These are phyloP conservation scores for Drosophila parvula DNA, from an alignment of 1,140 invertebrate genomes.

Conservation along the genomic window DNA sequence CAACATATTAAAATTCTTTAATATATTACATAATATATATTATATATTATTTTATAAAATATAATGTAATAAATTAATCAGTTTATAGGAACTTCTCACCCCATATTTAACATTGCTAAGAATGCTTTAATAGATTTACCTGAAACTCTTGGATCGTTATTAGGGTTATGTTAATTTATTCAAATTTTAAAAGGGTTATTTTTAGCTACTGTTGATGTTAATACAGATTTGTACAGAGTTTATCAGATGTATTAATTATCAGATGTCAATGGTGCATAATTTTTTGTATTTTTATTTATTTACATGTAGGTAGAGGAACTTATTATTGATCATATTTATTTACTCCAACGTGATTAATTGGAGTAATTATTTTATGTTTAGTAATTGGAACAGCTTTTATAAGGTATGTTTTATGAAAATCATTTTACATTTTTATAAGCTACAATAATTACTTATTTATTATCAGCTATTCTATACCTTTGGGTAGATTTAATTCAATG, in stretches of 20 bases:
- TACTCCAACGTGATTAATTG: constrained; percentile 84
- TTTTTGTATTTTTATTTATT: constrained; percentile 85
- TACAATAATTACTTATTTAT: constrained; percentile 89
- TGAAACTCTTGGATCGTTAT: constrained; percentile 75
- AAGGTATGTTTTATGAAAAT: constrained; percentile 87
- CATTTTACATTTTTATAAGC: constrained; percentile 87
- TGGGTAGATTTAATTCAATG: constrained; percentile 69
- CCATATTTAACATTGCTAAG: no score
- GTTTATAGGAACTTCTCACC: no score
- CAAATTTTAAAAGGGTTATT: constrained; percentile 87
- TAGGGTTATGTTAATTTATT: constrained; percentile 86
- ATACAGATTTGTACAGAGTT: constrained; percentile 86
- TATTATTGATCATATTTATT: constrained; percentile 44
- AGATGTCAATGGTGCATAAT: constrained; percentile 86
- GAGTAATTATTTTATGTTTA: constrained; percentile 86
- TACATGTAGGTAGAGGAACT: constrained; percentile 47
- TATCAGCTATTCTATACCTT: constrained; percentile 88
- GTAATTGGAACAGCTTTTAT: constrained; percentile 88
- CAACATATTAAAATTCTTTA: no score
- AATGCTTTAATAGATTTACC: no score
- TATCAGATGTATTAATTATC: constrained; percentile 86
- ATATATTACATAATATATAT: no score
- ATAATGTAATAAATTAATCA: no score
- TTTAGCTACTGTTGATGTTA: constrained; percentile 85
- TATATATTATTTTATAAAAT: no score